Conservation (phyloP, 2,888 invertebrate genomes). For the Acanthosepion lycidas region DNA sequence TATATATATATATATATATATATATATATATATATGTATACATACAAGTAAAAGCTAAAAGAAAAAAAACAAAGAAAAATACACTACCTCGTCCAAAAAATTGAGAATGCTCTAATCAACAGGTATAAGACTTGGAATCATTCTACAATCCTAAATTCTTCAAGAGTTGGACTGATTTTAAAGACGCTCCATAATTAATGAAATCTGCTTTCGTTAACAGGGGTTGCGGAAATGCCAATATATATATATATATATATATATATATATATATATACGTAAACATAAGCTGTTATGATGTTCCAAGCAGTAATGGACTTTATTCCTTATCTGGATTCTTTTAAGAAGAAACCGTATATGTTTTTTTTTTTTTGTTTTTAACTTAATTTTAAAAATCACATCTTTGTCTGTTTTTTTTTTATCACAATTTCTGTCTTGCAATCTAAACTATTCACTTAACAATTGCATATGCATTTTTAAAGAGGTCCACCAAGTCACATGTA, state of each 20-base stretch:
- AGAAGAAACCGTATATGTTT: background rate
- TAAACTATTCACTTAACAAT: background rate
- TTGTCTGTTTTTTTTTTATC: background rate
- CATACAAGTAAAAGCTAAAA: constrained; percentile 6
- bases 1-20: too few species aligned
- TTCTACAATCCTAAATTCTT: background rate
- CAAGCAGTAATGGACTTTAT: background rate
- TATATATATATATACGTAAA: background rate
- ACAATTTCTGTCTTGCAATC: background rate
- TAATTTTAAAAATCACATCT: background rate
- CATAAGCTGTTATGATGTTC: background rate
- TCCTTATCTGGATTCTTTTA: background rate
- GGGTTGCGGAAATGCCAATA: background rate
- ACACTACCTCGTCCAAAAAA: constrained; percentile 25
- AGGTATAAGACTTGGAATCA: constrained; percentile 33
- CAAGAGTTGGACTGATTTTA: background rate
- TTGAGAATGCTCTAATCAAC: constrained; percentile 33
- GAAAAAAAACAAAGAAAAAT: background rate
- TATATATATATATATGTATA: background rate
- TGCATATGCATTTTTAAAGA: background rate
- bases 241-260: background rate
- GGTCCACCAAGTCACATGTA: constrained; percentile 11
- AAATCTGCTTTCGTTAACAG: background rate
- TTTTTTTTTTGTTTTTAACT: background rate
- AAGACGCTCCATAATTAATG: background rate